Evolutionary conservation across 2,888 invertebrate genomes (phyloP).

Genomic region (Watsonalla cultraria): DNA sequence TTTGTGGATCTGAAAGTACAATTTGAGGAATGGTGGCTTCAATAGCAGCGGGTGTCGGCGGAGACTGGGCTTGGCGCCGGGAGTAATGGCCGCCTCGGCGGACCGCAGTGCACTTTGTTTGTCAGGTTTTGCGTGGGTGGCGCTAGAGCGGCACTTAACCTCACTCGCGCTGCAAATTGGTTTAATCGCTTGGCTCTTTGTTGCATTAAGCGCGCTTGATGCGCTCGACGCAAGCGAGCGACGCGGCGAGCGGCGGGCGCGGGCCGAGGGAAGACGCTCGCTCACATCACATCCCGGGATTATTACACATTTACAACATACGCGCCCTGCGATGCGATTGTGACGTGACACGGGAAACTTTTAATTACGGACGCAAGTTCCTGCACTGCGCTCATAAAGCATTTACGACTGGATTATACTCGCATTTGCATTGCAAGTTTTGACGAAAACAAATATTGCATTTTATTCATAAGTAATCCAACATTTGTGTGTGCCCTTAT

Average conservation of each 20-base stretch:
- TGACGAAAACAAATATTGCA: no score
- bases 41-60: neutral
- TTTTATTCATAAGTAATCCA: no score
- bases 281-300: no score
- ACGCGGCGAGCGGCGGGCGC: neutral
- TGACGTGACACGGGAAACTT: neutral
- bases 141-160: slow-evolving; percentile 11
- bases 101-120: slow-evolving; percentile 13
- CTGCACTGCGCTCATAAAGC: no score
- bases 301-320: neutral
- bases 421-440: no score
- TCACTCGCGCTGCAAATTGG: slow-evolving; percentile 24
- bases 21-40: neutral
- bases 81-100: slow-evolving; percentile 4
- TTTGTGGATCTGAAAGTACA: no score
- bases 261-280: neutral
- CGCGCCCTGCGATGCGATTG: neutral
- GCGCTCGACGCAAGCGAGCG: slow-evolving; percentile 3
- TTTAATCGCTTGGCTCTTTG: slow-evolving; percentile 35
- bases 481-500: no score
- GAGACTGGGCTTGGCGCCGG: slow-evolving; percentile 1
- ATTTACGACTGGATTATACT: no score
- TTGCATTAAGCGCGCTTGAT: slow-evolving; percentile 20
- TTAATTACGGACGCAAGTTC: no score
- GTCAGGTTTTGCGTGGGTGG: slow-evolving; percentile 13